Conservation (phyloP, 2,888 invertebrate species). For the Andrena minutula region DNA sequence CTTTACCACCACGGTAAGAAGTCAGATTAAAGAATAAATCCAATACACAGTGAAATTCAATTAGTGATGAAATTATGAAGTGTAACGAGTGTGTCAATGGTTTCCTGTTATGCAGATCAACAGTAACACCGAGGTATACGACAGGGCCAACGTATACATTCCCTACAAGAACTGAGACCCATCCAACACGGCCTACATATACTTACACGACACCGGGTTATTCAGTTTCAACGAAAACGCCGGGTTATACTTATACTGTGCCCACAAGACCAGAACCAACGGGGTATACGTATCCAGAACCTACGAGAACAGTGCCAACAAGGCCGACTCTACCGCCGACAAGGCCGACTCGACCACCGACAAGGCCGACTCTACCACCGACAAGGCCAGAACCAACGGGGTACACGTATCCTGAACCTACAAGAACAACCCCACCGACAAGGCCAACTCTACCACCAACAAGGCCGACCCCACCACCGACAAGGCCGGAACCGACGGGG, state of each 20-base stretch:
- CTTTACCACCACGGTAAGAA: constrained; percentile 76
- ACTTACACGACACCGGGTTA: neutral
- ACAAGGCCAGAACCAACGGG: neutral
- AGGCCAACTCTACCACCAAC: constrained; percentile 33
- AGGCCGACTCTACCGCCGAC: neutral
- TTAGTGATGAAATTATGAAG: too few relatives aligned
- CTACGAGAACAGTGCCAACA: neutral
- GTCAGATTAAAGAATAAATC: neutral
- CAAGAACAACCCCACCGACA: constrained; percentile 43
- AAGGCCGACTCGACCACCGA: neutral
- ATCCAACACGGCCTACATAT: too few relatives aligned
- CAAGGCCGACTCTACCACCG: neutral
- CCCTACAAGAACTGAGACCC: too few relatives aligned
- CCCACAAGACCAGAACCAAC: constrained; percentile 8
- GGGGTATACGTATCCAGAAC: constrained; percentile 2
- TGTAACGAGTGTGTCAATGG: neutral
- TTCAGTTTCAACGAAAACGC: neutral
- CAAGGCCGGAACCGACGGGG: constrained; percentile 59
- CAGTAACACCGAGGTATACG: constrained; percentile 35
- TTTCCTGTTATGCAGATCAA: constrained; percentile 31
- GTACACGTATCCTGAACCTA: neutral
- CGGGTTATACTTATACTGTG: neutral
- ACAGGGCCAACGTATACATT: neutral
- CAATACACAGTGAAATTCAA: neutral
- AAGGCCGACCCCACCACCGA: constrained; percentile 46